Evolutionary conservation across 2,888 invertebrate species (phyloP).

Genomic region (Nycteola revayana): DNA sequence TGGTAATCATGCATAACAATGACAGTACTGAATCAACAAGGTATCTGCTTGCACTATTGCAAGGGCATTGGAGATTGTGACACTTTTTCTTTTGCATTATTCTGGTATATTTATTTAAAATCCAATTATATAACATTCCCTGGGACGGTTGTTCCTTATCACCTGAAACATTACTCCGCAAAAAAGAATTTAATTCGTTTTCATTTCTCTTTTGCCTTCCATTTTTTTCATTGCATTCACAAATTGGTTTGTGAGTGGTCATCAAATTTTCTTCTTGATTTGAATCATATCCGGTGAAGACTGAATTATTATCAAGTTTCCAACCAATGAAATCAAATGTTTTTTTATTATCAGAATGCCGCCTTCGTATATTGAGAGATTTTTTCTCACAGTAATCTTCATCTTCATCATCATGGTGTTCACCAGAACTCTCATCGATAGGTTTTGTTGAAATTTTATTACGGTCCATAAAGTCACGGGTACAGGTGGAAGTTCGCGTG

Average conservation of each 20-base stretch:
- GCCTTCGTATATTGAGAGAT: conserved; percentile 49
- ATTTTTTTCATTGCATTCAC: conserved; percentile 32
- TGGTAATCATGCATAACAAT: too few species aligned
- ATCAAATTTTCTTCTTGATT: background rate
- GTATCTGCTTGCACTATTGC: too few species aligned
- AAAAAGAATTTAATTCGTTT: too few species aligned
- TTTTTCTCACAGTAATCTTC: conserved; percentile 69
- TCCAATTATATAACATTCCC: conserved; percentile 16
- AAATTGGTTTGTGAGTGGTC: conserved; percentile 12
- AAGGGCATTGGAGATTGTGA: conserved; percentile 19
- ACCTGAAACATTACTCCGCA: too few species aligned
- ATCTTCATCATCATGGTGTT: background rate
- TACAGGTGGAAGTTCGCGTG: conserved; percentile 70
- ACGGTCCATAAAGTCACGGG: conserved; percentile 60
- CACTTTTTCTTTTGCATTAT: conserved; percentile 4
- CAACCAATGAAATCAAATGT: background rate
- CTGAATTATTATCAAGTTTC: background rate
- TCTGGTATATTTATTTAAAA: conserved; percentile 20
- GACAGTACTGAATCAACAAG: too few species aligned
- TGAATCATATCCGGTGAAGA: background rate
- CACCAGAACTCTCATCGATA: conserved; percentile 7
- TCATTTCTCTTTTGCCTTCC: conserved; percentile 37
- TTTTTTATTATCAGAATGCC: conserved; percentile 37
- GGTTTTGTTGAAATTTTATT: conserved; percentile 51
- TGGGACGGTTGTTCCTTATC: conserved; percentile 5